A percentile compares a stretch with the other conserved stretches of the same genome.
Evolutionary conservation across 1,140 invertebrate genomes (phyloP).

Genomic region (Sycophaga agraensis): DNA sequence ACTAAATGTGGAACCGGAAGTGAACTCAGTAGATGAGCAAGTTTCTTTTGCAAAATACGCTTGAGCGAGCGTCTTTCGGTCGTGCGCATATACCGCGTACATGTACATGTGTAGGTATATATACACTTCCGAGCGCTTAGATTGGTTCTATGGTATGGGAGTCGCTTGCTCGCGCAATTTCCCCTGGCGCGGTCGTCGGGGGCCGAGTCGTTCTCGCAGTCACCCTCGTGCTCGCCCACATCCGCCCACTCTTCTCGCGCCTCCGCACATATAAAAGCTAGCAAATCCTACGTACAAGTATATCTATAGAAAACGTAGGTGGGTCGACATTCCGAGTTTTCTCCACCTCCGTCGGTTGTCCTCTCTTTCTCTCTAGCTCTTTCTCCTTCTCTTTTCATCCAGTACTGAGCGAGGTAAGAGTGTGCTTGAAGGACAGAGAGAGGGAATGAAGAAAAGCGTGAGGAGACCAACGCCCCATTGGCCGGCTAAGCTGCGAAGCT

Average conservation of each 20-base stretch:
- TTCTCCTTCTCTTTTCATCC: too few species aligned
- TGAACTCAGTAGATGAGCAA: too few species aligned
- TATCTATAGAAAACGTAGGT: neutral
- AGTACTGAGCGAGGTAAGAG: neutral
- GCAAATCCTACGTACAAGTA: neutral
- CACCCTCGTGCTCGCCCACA: constrained; percentile 24
- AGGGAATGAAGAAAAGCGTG: constrained; percentile 47
- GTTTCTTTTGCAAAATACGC: too few species aligned
- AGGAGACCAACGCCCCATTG: constrained; percentile 55
- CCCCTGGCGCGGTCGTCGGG: neutral
- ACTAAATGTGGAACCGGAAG: too few species aligned
- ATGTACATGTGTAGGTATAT: too few species aligned
- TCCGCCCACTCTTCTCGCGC: constrained; percentile 1
- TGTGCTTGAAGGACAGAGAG: constrained; percentile 25
- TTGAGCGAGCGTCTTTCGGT: too few species aligned
- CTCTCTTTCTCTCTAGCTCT: neutral
- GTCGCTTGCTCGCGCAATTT: constrained; percentile 16
- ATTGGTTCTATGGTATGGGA: too few species aligned
- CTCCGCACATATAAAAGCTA: neutral
- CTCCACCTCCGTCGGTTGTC: neutral
- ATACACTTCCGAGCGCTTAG: too few species aligned
- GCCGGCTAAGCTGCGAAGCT: constrained; percentile 41
- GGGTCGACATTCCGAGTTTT: neutral
- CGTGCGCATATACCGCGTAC: too few species aligned
- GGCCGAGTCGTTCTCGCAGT: neutral